Percentiles rank a stretch among this genome's conserved stretches.
These are phyloP conservation scores for Cotesia typhae DNA, from an alignment of 1,140 invertebrate genomes.

Conservation along the genomic window DNA sequence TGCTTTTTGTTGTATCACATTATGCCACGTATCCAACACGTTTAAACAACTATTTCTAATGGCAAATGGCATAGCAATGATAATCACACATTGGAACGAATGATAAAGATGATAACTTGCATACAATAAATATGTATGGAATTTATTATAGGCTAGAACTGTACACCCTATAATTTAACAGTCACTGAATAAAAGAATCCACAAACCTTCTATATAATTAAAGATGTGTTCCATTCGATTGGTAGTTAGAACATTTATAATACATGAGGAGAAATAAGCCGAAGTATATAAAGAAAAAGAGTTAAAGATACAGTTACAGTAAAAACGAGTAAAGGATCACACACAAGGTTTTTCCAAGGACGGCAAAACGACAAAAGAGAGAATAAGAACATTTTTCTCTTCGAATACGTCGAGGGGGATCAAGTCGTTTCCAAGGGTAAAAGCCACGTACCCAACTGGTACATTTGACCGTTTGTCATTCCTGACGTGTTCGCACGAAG, in stretches of 20 bases:
- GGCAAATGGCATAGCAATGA: no score
- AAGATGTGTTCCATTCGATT: background rate
- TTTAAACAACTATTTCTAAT: no score
- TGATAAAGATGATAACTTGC: no score
- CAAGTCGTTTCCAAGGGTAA: conserved; percentile 31
- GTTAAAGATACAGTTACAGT: background rate
- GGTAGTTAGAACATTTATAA: background rate
- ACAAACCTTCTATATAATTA: background rate
- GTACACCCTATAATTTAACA: no score
- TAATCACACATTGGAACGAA: no score
- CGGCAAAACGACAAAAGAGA: conserved; percentile 27
- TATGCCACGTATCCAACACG: no score
- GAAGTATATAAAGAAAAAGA: background rate
- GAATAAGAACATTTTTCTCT: conserved; percentile 12
- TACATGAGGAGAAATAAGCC: conserved; percentile 9
- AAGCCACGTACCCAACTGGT: conserved; percentile 27
- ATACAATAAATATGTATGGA: no score
- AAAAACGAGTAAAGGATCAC: background rate
- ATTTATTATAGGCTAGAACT: no score
- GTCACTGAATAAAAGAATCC: background rate
- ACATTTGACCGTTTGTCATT: conserved; percentile 30
- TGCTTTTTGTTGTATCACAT: no score
- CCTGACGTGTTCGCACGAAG: conserved; percentile 23
- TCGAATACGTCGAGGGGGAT: conserved; percentile 1
- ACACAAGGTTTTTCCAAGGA: conserved; percentile 18